Evolutionary conservation across 2,888 invertebrate species (phyloP), one percentile per base, ranked within the genome.

Genomic region (Thumatha senex): DNA sequence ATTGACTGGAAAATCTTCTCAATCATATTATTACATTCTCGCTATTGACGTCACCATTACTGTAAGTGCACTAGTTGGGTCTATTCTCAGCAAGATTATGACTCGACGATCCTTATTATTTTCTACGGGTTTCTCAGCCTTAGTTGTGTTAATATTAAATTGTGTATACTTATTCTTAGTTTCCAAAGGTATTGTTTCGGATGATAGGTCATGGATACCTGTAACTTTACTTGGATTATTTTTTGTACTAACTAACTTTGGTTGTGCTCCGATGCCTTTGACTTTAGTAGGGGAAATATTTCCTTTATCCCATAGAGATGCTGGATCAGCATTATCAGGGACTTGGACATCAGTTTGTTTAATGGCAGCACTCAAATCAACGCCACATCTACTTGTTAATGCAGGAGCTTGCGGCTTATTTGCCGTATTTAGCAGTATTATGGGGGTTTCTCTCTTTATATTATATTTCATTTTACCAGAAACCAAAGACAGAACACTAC

Each of bases 341-440:
- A 76, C 93, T 71, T 82, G 90, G 52, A 58, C 61, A 0, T 46
- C 57, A 7, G 72, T 92, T 34, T 91, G 0, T 31, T 86, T 84
- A 0, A 71, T 79, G 58, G 9, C 72, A 2, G 70, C 66, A 1
- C 63, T 86, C n/a, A 78, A 86, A 60, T 45, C 77, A 1, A 79
- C 82, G 5, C 73, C 75, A 4, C 56, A 73, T 56, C 54, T 86
- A 24, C 51, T 86, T 2, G 61, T 52, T 0, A 38, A 39, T 10
- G 2, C 36, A 12, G 40, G 40, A 7, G 41, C 45, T 3, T 34
- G 36, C 12, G 51, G 51, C 0, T 24, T 18, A 10, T 51, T 52
- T 12, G 33, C 18, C 12, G 44, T 44, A 1, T 41, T 35, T 8
- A 40, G 52, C 5, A 10, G 18, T 0, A 18, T 35, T 2, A 48